These are phyloP conservation scores for Oryctolagus cuniculus DNA, from an alignment of 2,113 vertebrate species.

Conservation along the genomic window mOryCun1.1 NC_091452.1:12776501-12777000, in stretches of 20 bases:
- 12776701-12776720: slow-evolving; percentile 52
- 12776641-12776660: slow-evolving; percentile 53
- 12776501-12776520: slow-evolving; percentile 1
- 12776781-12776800: slow-evolving; percentile 52
- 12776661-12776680: slow-evolving; percentile 67
- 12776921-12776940: slow-evolving; percentile 37
- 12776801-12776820: slow-evolving; percentile 14
- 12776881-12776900: not conserved
- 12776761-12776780: slow-evolving; percentile 62
- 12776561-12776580: slow-evolving; percentile 63
- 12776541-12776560: not conserved
- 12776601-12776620: slow-evolving; percentile 62
- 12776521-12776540: slow-evolving; percentile 50
- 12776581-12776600: slow-evolving; percentile 59
- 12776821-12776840: slow-evolving; percentile 46
- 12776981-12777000: slow-evolving; percentile 19
- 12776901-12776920: slow-evolving; percentile 41
- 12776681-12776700: slow-evolving; percentile 46
- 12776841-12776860: not conserved
- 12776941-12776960: slow-evolving; percentile 57
- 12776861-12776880: slow-evolving; percentile 24
- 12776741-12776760: slow-evolving; percentile 58
- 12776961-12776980: slow-evolving; percentile 38
- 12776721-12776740: slow-evolving; percentile 56
- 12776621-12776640: slow-evolving; percentile 51